Percentiles rank a stretch among this genome's conserved stretches.
Evolutionary conservation across 2,888 invertebrate species (phyloP).

Genomic region (Eupithecia dodoneata): DNA sequence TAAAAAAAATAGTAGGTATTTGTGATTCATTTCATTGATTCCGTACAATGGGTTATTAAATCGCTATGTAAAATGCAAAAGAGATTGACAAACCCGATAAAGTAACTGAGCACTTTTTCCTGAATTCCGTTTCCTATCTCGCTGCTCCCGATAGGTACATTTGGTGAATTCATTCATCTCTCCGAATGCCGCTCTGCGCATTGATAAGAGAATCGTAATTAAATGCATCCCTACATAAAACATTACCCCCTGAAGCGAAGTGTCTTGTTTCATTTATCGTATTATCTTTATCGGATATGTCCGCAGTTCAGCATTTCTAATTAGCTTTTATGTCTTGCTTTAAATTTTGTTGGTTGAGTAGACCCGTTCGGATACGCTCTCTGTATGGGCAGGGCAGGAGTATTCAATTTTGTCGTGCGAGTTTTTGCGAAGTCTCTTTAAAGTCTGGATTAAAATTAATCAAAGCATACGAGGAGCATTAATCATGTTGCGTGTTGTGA

Average conservation of each 20-base stretch:
- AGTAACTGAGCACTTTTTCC: constrained; percentile 20
- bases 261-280: constrained; percentile 72
- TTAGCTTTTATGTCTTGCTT: constrained; percentile 58
- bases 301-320: constrained; percentile 64
- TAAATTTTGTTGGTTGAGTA: constrained; percentile 48
- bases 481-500: constrained; percentile 69
- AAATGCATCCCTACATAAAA: constrained; percentile 73
- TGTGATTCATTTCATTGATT: constrained; percentile 12
- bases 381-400: constrained; percentile 46
- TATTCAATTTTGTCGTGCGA: constrained; percentile 55
- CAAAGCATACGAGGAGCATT: constrained; percentile 65
- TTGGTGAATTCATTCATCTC: constrained; percentile 47
- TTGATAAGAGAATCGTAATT: constrained; percentile 66
- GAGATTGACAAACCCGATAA: constrained; percentile 4
- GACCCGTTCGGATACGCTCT: constrained; percentile 45
- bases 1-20: constrained; percentile 7
- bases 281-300: constrained; percentile 69
- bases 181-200: constrained; percentile 45
- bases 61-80: constrained; percentile 15
- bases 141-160: constrained; percentile 23
- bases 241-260: constrained; percentile 74
- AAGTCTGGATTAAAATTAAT: constrained; percentile 64
- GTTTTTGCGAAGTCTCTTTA: constrained; percentile 58
- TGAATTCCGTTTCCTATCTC: constrained; percentile 18
- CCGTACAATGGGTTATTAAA: constrained; percentile 13